Evolutionary conservation across 2,797 vertebrate species (phyloP).

Genomic region (Clarias pachynema): DNA sequence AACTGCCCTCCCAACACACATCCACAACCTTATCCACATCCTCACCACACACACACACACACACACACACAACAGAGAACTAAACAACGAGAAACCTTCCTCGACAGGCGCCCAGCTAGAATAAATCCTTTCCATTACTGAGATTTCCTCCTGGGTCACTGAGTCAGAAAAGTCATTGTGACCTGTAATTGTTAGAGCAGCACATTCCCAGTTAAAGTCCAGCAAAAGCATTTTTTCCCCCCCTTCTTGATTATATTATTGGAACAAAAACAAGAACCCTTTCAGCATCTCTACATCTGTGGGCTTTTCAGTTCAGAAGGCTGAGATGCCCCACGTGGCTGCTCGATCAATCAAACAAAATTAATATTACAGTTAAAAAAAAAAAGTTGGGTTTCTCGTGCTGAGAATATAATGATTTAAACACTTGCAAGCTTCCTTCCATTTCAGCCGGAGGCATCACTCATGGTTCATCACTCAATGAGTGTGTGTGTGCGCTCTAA

Average conservation of each 20-base stretch:
- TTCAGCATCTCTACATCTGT: background rate
- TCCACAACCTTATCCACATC: background rate
- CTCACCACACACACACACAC: background rate
- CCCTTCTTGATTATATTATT: background rate
- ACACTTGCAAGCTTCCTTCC: constrained; percentile 47
- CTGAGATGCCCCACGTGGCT: constrained; percentile 5
- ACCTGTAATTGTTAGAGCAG: constrained; percentile 4
- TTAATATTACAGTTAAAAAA: background rate
- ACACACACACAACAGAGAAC: constrained; percentile 3
- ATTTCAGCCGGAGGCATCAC: constrained; percentile 51
- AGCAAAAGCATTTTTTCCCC: background rate
- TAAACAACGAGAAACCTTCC: constrained; percentile 46
- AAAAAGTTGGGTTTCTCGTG: constrained; percentile 18
- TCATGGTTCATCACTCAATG: constrained; percentile 28
- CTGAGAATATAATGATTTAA: constrained; percentile 46
- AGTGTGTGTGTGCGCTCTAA: constrained; percentile 52
- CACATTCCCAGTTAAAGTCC: constrained; percentile 11
- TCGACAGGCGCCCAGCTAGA: constrained; percentile 56
- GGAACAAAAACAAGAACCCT: background rate
- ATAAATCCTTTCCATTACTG: constrained; percentile 67
- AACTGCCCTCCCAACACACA: background rate
- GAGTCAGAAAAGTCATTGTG: constrained; percentile 11
- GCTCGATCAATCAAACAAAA: constrained; percentile 17
- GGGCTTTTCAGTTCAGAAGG: background rate
- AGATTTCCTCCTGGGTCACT: constrained; percentile 56